Base-by-base conservation (phyloP, 2,113 vertebrate genomes). In the Catagonus wagneri region DNA sequence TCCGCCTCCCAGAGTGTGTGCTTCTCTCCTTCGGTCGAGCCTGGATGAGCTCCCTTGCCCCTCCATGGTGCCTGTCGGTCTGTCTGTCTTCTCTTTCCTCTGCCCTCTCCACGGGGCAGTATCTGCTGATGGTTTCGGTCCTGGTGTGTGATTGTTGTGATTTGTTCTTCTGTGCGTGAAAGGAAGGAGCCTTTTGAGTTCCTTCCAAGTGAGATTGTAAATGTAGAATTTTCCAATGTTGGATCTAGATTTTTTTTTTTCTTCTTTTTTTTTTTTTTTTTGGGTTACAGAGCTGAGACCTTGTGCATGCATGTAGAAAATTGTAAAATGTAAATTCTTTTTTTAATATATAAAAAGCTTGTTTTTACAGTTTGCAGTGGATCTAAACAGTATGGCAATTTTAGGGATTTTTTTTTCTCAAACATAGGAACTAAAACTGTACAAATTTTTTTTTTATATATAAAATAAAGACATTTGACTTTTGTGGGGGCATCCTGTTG, bases 231-330 rank as follows among this genome's bases (percentile, higher is more conserved):
- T 93, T 94, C 96, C 94, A 95, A 78, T 93, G 71, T 97, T 90
- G 89, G 93, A 95, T 96, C 91, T 95, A 97, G 96, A 44, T 44
- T 72, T 95, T 34, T 44, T 71, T 44, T 14, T 66, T 23, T 3
- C 19, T 3, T 3, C 19, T 80, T 91, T 91, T 14, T 66, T 23
- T 3, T 23, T 3, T 3, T 25, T 80, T 91, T 91, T 85, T 79
- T 10, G 58, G 69, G 76, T 98, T 98, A 93, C 98, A 94, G 97
- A 98, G 97, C 97, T 92, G 84, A 97, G 97, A 74, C 93, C 93
- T 97, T 97, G 98, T 99, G 98, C 98, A 98, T 98, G 98, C 96
- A 2, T 98, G 98, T 98, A 99, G 98, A 98, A 98, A 98, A 93
- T 97, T 98, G 98, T 98, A 98, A 98, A 98, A 94, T 98, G 98